A percentile compares a stretch with the other conserved stretches of the same genome.
Conservation (phyloP, 2,113 vertebrate genomes). For the Rana temporaria region DNA sequence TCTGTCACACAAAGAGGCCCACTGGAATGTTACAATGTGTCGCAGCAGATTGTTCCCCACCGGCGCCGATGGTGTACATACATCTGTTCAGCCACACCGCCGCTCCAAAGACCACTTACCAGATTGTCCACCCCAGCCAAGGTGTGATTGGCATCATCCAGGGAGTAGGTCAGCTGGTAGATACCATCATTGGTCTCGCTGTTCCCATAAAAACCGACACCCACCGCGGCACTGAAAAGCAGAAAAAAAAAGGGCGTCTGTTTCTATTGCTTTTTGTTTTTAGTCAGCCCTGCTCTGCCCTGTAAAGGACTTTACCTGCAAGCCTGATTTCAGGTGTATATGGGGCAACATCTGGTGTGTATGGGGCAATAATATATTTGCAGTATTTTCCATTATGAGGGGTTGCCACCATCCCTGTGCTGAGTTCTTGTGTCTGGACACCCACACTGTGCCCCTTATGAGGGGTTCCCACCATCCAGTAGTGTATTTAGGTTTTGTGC, state of each 20-base stretch:
- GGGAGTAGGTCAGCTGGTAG: conserved; percentile 91
- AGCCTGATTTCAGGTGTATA: too few species aligned
- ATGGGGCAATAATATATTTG: too few species aligned
- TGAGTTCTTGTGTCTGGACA: too few species aligned
- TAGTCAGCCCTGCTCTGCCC: too few species aligned
- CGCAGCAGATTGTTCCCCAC: neutral
- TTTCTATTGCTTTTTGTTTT: too few species aligned
- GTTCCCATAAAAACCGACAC: conserved; percentile 97
- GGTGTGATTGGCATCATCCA: conserved; percentile 92
- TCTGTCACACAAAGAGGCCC: neutral
- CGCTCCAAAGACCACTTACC: conserved; percentile 73
- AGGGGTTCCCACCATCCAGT: too few species aligned
- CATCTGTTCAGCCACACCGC: neutral
- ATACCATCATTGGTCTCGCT: conserved; percentile 94
- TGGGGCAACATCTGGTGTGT: too few species aligned
- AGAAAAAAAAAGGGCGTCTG: neutral
- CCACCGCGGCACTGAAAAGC: conserved; percentile 81
- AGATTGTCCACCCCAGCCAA: conserved; percentile 85
- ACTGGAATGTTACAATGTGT: neutral
- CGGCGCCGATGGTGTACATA: neutral
- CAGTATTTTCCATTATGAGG: too few species aligned
- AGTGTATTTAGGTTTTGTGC: too few species aligned
- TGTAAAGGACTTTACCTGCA: too few species aligned
- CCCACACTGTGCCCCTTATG: too few species aligned
- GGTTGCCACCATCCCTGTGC: too few species aligned